Base-by-base conservation (phyloP, 2,113 vertebrate genomes). In the Bambusicola thoracicus region DNA sequence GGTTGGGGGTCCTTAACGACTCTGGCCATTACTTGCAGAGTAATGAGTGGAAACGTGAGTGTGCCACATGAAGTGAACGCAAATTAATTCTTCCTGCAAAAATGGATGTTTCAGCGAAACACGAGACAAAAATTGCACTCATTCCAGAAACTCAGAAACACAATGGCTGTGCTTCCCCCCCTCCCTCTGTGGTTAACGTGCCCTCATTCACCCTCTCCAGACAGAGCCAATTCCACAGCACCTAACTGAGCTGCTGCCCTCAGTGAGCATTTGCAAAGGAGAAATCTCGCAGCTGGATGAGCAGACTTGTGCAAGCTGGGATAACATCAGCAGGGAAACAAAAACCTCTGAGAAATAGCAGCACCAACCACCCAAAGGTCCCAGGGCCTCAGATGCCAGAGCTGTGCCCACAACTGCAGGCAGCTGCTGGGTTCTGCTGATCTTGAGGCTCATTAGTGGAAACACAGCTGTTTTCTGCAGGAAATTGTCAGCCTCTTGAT, bases 381-480 rank as follows among this genome's bases (percentile, higher is more conserved):
- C 73, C 27, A 2, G 17, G 24, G 21, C 51, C 63, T 73, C 76
- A 20, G 40, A 1, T 74, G 87, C 65, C 86, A 29, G 55, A 84
- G 43, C 74, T 38, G 82, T 67, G 36, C 72, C 69, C 46, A n/a
- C 48, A 38, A 6, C 76, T 0, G 32, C 6, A 11, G 40, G 0
- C 51, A 9, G 48, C 19, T 36, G 21, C 11, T 4, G 1, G 16
- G 1, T 29, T 63, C 24, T 69, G 43, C 83, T 36, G 66, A 59
- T 89, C 73, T 36, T 6, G 48, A 62, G 78, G 58, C 91, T 96
- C 92, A 20, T 93, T 87, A 93, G 59, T 49, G 76, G 87, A 29
- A 90, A 49, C 76, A 85, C 65, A 91, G 72, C 89, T 81, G 89
- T 14, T 76, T 92, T 79, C 82, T 62, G 61, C 68, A 68, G 87